phyloP scores from a whole-genome alignment of 2,797 vertebrate species.

The Okamejei kenojei region DNA sequence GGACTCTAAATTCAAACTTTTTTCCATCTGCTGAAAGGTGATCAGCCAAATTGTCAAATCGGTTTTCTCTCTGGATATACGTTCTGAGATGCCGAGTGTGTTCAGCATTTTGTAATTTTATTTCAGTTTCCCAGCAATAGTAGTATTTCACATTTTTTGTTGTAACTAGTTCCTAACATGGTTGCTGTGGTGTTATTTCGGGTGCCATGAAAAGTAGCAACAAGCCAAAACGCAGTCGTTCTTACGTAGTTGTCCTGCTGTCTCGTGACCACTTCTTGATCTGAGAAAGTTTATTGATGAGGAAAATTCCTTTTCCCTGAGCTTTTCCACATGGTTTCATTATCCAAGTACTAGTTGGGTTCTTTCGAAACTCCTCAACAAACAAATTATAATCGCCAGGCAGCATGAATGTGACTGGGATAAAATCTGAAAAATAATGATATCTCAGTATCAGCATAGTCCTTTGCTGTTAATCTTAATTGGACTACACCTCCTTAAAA shows the following conservation, averaged over 20 bases:
- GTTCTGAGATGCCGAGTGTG: no score
- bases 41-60: no score
- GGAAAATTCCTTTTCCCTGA: slow-evolving; percentile 98
- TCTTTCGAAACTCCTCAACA: slow-evolving; percentile 95
- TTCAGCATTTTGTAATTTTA: no score
- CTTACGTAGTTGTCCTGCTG: slow-evolving; percentile 93
- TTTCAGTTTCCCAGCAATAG: no score
- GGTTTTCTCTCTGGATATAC: no score
- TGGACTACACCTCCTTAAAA: neutral
- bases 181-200: neutral
- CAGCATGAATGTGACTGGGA: slow-evolving; percentile 96
- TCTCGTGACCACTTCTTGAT: slow-evolving; percentile 98
- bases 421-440: slow-evolving; percentile 70
- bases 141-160: no score
- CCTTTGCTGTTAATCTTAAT: neutral
- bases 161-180: neutral
- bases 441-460: neutral
- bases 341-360: slow-evolving; percentile 96
- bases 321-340: slow-evolving; percentile 99
- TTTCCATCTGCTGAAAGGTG: no score
- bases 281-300: slow-evolving; percentile 97
- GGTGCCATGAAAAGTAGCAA: neutral
- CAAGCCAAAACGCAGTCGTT: slow-evolving; percentile 40
- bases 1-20: no score
- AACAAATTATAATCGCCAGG: slow-evolving; percentile 95